A percentile compares a stretch with the other conserved stretches of the same genome.
These are phyloP conservation scores for Hylia prasina DNA, from an alignment of 2,113 vertebrate species.

Conservation along the genomic window DNA sequence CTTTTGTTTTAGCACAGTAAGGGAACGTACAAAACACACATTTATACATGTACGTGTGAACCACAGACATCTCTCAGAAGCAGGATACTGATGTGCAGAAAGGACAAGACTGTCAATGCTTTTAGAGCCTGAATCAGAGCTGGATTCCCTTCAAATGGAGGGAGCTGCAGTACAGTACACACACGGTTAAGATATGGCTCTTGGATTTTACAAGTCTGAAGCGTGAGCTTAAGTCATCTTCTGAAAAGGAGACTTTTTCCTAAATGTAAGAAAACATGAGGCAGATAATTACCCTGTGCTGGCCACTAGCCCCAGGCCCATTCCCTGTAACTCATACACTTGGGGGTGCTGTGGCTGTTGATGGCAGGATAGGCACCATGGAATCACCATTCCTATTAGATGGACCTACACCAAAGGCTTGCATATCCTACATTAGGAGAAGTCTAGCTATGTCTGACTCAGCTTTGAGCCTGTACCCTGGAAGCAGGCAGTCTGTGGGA, in stretches of 20 bases:
- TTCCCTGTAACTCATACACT: background rate
- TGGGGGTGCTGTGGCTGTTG: accelerated
- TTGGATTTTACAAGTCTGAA: background rate
- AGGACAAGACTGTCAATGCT: background rate
- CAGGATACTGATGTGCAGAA: background rate
- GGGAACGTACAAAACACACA: background rate
- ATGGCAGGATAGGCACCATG: background rate
- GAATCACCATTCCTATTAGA: background rate
- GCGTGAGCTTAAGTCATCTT: background rate
- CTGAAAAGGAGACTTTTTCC: background rate
- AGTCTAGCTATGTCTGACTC: background rate
- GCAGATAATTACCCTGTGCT: background rate
- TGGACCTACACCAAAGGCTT: background rate
- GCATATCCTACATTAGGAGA: background rate
- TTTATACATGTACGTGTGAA: background rate
- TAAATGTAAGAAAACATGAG: background rate
- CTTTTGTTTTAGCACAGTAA: background rate
- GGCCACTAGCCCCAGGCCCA: background rate
- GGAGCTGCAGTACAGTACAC: background rate
- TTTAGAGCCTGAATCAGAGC: background rate
- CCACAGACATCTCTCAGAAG: background rate
- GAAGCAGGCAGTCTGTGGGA: background rate
- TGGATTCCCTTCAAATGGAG: background rate
- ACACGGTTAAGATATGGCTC: background rate
- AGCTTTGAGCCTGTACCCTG: background rate